Conservation (phyloP, 2,888 invertebrate genomes). For the Caenorhabditis angaria region DNA sequence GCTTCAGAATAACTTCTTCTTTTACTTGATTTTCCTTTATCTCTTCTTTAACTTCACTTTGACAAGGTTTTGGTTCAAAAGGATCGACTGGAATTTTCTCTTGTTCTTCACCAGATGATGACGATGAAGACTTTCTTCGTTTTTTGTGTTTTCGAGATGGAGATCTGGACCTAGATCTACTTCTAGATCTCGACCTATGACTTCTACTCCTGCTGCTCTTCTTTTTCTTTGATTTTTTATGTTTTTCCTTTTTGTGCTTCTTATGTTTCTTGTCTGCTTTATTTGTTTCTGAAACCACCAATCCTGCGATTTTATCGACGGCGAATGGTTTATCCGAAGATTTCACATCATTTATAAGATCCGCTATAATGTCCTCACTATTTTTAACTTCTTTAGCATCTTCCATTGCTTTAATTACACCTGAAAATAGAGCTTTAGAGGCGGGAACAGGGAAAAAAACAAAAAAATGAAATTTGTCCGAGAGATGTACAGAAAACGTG, state of each 20-base stretch:
- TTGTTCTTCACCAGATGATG: background rate
- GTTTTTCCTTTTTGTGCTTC: constrained; percentile 1
- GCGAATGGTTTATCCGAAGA: constrained; percentile 25
- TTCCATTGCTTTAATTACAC: background rate
- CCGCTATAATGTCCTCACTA: constrained; percentile 36
- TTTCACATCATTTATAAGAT: constrained; percentile 38
- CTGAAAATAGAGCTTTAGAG: no score
- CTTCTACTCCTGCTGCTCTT: constrained; percentile 13
- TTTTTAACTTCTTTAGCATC: constrained; percentile 7
- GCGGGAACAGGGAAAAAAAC: no score
- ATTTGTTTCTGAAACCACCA: constrained; percentile 11
- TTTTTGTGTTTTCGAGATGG: constrained; percentile 1
- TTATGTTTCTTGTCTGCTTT: constrained; percentile 2
- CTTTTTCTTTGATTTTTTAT: background rate
- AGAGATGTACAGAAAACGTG: no score
- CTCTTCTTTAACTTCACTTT: background rate
- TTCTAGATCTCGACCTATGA: background rate
- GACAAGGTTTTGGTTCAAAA: background rate
- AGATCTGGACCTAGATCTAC: background rate
- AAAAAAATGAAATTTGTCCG: no score
- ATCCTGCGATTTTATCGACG: constrained; percentile 24
- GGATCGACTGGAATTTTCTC: background rate
- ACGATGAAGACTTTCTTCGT: no score
- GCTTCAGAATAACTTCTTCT: constrained; percentile 1
- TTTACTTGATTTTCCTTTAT: constrained; percentile 5